Percentiles rank a stretch among this genome's conserved stretches.
phyloP scores from a whole-genome alignment of 2,888 invertebrate genomes.

The Caenorhabditis sp. region DNA sequence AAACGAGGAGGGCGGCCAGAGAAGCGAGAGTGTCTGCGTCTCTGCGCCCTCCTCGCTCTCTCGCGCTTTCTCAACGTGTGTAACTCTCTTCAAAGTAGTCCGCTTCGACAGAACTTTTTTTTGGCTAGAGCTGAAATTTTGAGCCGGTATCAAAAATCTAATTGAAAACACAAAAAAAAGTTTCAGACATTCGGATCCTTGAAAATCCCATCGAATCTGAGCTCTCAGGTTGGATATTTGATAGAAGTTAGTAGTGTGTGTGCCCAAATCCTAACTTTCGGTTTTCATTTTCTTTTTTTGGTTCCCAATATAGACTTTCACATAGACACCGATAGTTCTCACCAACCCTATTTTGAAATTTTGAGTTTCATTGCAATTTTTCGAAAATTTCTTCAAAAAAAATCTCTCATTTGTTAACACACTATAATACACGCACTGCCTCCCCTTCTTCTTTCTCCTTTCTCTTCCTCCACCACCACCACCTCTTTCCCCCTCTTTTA shows the following conservation, averaged over 20 bases:
- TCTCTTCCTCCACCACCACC: no score
- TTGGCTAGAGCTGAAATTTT: neutral
- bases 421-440: neutral
- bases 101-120: neutral
- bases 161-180: neutral
- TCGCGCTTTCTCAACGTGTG: neutral
- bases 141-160: neutral
- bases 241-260: neutral
- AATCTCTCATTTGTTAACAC: neutral
- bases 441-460: neutral
- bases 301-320: neutral
- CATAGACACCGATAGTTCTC: no score
- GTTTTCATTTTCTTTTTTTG: neutral
- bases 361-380: neutral
- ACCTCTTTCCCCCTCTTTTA: neutral
- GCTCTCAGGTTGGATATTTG: slow-evolving; percentile 12
- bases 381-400: neutral
- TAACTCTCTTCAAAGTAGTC: neutral
- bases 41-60: neutral
- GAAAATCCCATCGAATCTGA: slow-evolving; percentile 14
- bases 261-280: neutral
- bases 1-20: neutral
- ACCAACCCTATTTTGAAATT: neutral
- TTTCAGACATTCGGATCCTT: slow-evolving; percentile 28
- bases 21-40: neutral